phyloP scores from a whole-genome alignment of 2,113 vertebrate species.

The Camelus dromedarius region DNA sequence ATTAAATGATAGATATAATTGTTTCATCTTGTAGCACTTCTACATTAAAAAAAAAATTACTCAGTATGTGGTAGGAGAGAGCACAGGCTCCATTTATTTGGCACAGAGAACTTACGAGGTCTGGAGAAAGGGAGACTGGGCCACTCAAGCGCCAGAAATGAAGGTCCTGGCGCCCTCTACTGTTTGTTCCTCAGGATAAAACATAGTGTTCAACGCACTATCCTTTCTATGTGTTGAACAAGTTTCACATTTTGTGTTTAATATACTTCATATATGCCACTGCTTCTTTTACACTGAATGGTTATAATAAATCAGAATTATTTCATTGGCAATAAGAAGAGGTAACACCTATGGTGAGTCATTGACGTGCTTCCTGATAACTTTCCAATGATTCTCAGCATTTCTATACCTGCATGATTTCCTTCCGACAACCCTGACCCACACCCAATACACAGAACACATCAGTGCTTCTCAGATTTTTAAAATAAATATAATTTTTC shows the following conservation, averaged over 20 bases:
- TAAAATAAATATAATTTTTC: slow-evolving; percentile 8
- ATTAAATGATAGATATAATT: not conserved
- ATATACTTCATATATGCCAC: not conserved
- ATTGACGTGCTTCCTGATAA: not conserved
- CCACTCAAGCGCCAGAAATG: not conserved
- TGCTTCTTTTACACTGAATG: not conserved
- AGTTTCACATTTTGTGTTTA: not conserved
- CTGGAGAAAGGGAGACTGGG: not conserved
- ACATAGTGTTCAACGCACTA: not conserved
- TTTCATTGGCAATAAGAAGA: not conserved
- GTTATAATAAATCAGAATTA: not conserved
- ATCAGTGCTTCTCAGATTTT: not conserved
- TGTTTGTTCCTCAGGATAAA: not conserved
- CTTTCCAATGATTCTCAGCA: not conserved
- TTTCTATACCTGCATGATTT: not conserved
- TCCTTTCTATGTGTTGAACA: not conserved
- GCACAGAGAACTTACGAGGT: not conserved
- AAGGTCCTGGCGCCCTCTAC: not conserved
- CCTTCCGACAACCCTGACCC: not conserved
- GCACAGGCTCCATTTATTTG: not conserved
- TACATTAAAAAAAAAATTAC: not conserved
- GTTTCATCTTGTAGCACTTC: not conserved
- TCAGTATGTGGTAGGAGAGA: not conserved
- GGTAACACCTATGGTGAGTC: not conserved
- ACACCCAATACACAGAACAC: not conserved